These are phyloP conservation scores for Agriopis marginaria DNA, from an alignment of 2,888 invertebrate genomes.

Conservation along the genomic window DNA sequence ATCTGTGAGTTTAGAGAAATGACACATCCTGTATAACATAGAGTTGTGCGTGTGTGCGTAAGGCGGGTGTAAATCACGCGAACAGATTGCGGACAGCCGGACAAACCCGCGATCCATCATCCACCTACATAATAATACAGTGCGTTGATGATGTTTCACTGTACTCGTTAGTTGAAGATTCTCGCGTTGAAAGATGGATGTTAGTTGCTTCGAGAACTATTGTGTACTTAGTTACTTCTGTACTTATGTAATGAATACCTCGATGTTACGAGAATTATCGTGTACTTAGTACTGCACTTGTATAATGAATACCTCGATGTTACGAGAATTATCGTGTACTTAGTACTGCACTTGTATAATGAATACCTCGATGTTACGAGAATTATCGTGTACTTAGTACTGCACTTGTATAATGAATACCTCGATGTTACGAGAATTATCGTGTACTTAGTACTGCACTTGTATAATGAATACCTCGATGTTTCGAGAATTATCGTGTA, in stretches of 20 bases:
- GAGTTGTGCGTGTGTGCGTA: conserved; percentile 1
- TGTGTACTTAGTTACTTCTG: neutral
- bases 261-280: neutral
- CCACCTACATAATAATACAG: conserved; percentile 18
- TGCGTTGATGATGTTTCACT: conserved; percentile 9
- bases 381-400: neutral
- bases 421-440: neutral
- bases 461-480: too few relatives aligned
- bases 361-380: neutral
- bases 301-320: too few relatives aligned
- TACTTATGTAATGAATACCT: too few relatives aligned
- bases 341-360: neutral
- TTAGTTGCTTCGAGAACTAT: neutral
- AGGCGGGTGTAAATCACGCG: conserved; percentile 29
- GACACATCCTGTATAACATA: neutral
- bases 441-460: neutral
- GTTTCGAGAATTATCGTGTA: neutral
- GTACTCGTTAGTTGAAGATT: neutral
- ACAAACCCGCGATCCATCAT: conserved; percentile 36
- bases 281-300: neutral
- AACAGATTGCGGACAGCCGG: conserved; percentile 41
- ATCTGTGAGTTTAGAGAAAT: too few relatives aligned
- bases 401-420: neutral
- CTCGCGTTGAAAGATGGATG: neutral
- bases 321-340: neutral